phyloP scores from a whole-genome alignment of 2,797 vertebrate species.

The Xenentodon cancila region DNA sequence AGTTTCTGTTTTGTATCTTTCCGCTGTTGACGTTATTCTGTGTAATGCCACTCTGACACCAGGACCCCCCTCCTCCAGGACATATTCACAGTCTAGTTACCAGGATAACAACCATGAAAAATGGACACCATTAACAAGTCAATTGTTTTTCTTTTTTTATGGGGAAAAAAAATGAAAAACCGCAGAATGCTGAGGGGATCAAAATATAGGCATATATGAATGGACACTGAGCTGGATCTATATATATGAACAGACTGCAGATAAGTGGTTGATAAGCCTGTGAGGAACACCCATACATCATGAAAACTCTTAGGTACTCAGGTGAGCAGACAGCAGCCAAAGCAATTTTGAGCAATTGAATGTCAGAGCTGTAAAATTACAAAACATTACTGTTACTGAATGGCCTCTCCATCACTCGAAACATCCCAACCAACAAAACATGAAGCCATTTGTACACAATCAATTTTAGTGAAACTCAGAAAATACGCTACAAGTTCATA shows the following conservation, averaged over 20 bases:
- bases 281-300: slow-evolving; percentile 60
- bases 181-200: slow-evolving; percentile 64
- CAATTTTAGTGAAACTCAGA: slow-evolving; percentile 9
- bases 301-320: slow-evolving; percentile 31
- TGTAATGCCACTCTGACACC: slow-evolving; percentile 44
- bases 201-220: slow-evolving; percentile 73
- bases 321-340: slow-evolving; percentile 54
- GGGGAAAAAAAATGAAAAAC: slow-evolving; percentile 37
- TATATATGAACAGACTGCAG: slow-evolving; percentile 58
- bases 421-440: slow-evolving; percentile 16
- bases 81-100: slow-evolving; percentile 68
- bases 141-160: slow-evolving; percentile 67
- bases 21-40: slow-evolving; percentile 32
- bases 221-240: slow-evolving; percentile 46
- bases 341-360: slow-evolving; percentile 59
- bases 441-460: slow-evolving; percentile 9
- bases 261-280: slow-evolving; percentile 61
- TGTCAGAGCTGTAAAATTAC: slow-evolving; percentile 59
- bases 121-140: slow-evolving; percentile 69
- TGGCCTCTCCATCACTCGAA: slow-evolving; percentile 49
- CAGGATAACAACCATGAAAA: slow-evolving; percentile 71
- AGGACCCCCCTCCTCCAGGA: slow-evolving; percentile 37
- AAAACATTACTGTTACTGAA: slow-evolving; percentile 59
- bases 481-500: background rate
- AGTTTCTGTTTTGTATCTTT: slow-evolving; percentile 8